phyloP scores from a whole-genome alignment of 1,140 invertebrate genomes.

The Caenorhabditis briggsae region DNA sequence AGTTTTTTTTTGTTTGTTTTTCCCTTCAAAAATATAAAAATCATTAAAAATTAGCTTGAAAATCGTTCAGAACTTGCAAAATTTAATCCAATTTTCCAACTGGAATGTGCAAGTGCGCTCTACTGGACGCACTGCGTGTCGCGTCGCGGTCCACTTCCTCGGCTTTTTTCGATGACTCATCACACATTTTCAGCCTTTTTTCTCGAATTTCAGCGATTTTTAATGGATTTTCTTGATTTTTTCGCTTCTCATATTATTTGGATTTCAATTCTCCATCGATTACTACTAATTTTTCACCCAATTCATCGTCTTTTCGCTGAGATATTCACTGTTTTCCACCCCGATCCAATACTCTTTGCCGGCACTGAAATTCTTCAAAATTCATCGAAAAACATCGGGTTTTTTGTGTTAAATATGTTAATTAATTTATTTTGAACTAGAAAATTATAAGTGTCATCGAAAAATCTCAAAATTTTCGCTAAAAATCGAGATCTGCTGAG shows the following conservation, averaged over 20 bases:
- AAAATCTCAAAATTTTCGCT: no score
- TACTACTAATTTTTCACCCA: background rate
- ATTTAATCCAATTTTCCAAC: background rate
- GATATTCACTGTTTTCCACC: background rate
- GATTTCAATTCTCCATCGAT: background rate
- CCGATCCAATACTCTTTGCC: background rate
- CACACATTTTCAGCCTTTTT: background rate
- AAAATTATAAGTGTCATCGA: background rate
- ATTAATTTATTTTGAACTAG: conserved; percentile 1
- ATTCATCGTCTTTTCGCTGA: background rate
- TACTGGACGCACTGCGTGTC: conserved; percentile 5
- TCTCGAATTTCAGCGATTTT: conserved; percentile 8
- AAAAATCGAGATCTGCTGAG: background rate
- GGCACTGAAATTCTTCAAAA: background rate
- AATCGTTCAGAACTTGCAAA: no score
- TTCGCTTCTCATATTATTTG: background rate
- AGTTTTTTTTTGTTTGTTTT: background rate
- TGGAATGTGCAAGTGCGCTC: background rate
- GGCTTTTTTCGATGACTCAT: conserved; percentile 32
- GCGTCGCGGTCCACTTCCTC: background rate
- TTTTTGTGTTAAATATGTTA: background rate
- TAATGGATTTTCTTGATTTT: conserved; percentile 12
- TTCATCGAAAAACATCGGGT: background rate
- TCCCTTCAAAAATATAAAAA: background rate
- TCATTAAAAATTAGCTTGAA: background rate